Base-by-base conservation (phyloP, 2,797 vertebrate species). In the Ptychadena robeensis region DNA sequence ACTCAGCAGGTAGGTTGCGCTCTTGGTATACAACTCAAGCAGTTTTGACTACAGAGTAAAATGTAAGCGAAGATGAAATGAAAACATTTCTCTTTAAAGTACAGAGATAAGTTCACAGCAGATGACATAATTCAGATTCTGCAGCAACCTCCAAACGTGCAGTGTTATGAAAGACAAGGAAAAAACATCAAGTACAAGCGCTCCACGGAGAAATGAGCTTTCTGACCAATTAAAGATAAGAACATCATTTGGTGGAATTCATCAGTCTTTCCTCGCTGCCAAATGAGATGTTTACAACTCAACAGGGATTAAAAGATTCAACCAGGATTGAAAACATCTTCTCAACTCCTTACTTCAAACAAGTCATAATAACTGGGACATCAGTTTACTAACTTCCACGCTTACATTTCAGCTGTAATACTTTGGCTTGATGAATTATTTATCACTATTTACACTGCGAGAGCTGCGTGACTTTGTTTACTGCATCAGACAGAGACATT, bases 171-270 rank as follows among this genome's bases (percentile, higher is more conserved):
- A 66, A 81, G 48, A 31, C 61, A 35, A n/a, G 71, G n/a, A 38
- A n/a, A 81, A 38, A 57, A 81, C 64, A 74, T 74, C 27, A 59
- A 82, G 48, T 37, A 28, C 76, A 59, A 57, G 27, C n/a, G 32
- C 63, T 82, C 73, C 59, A 25, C 10, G 25, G 72, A 72, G 80
- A 82, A 37, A 68, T 35, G 37, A 53, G 32, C 48, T 76, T 76
- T 76, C 80, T 69, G 44, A 76, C 73, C 80, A 82, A 76, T 76
- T 75, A 82, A n/a, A 82, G 64, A 40, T 68, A 74, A 57, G 64
- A 82, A 68, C 68, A 82, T 66, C 72, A 82, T 74, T 74, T 74
- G 44, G 80, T 27, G 61, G 64, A 66, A 82, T 68, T 76, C 71
- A 61, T 66, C 61, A 57, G 44, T 69, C 63, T 69, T 75, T 70